A percentile compares a stretch with the other conserved stretches of the same genome.
Evolutionary conservation across 2,888 invertebrate species (phyloP).

Genomic region (Orchesella flavescens): DNA sequence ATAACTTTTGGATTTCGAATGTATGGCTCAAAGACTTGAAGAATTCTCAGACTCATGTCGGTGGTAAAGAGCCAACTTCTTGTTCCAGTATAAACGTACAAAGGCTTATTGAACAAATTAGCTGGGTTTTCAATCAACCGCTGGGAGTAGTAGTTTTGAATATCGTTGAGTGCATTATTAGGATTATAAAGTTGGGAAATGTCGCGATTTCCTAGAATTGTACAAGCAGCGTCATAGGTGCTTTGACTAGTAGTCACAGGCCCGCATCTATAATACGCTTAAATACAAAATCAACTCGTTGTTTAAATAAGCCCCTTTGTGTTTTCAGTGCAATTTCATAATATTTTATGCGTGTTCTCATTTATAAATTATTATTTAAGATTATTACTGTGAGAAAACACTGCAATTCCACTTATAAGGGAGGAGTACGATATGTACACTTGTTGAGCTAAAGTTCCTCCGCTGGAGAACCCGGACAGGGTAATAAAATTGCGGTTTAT

Average conservation of each 20-base stretch:
- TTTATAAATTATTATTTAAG: not conserved
- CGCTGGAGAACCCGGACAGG: constrained; percentile 69
- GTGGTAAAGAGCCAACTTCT: constrained; percentile 63
- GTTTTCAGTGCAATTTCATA: no score
- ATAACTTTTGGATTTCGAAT: constrained; percentile 46
- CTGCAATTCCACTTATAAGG: constrained; percentile 67
- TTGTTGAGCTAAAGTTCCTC: constrained; percentile 69
- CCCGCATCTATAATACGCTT: constrained; percentile 70
- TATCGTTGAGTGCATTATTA: constrained; percentile 38
- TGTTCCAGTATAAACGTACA: constrained; percentile 61
- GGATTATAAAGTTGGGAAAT: not conserved
- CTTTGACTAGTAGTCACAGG: constrained; percentile 47
- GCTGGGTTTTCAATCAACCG: constrained; percentile 54
- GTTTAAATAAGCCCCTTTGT: no score
- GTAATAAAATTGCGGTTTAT: constrained; percentile 53
- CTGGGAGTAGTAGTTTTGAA: constrained; percentile 14
- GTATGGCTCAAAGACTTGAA: constrained; percentile 52
- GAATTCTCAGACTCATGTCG: constrained; percentile 11
- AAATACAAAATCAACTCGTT: not conserved
- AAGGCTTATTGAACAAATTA: constrained; percentile 51
- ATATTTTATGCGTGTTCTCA: no score
- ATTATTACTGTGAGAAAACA: constrained; percentile 68
- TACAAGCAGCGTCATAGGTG: constrained; percentile 66
- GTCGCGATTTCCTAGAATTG: constrained; percentile 35
- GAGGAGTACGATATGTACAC: constrained; percentile 66